Evolutionary conservation across 2,113 vertebrate genomes (phyloP), one percentile per base, ranked within the genome.

Genomic region (Tichodroma muraria): DNA sequence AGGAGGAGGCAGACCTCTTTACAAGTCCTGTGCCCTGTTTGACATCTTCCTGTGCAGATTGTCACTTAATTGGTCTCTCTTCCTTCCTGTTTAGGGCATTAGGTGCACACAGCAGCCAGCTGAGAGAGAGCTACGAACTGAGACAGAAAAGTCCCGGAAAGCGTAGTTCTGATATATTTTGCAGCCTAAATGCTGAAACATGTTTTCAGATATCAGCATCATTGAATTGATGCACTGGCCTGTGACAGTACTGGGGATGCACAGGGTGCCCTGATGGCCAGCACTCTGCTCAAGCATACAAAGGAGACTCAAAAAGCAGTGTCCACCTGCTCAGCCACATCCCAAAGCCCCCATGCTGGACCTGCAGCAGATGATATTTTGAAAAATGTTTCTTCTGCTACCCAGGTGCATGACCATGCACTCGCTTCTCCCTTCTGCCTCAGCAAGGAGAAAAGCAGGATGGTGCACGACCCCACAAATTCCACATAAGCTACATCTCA

Each of bases 281-380:
- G 45, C 37, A 37, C 56, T 3, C 5, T 4, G 3, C 37, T 80
- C 31, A 63, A 19, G 40, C 47, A 25, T 7, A 15, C 9, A 42
- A 53, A 30, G 57, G 20, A 71, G 2, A 1, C 33, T 59, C 25
- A 70, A 3, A 0, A 0, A 64, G 22, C 35, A 71, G 42, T 23
- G 19, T 70, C 45, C 10, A 7, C 56, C 50, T 44, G 28, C 52
- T 61, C 42, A 57, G 35, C 28, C 5, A 2, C 2, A 2, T 16
- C 30, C 30, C 8, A 4, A 76, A 85, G 53, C 4, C 8, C 25
- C 38, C 15, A 9, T 6, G 13, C 23, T 2, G 7, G 18, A 38
- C 57, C 49, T 52, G 37, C 35, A 80, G 27, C 22, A 50, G 45
- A 42, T 31, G 18, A 63, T 23, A 59, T 16, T 38, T 50, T 44